phyloP scores from a whole-genome alignment of 2,113 vertebrate species.

The Sterrhoptilus dennistouni region DNA sequence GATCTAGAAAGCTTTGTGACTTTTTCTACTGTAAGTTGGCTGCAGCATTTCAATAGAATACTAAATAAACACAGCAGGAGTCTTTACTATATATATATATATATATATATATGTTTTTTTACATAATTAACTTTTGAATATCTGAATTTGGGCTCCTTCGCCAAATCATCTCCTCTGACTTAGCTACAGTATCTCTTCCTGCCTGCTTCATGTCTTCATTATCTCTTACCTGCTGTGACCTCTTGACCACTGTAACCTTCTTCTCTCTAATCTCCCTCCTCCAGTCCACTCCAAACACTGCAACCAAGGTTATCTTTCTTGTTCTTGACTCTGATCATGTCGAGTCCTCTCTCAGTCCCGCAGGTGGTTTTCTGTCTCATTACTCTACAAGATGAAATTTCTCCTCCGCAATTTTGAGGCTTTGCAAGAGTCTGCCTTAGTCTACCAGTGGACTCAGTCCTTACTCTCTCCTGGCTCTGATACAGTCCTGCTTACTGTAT shows the following conservation, averaged over 20 bases:
- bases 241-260: background rate
- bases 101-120: background rate
- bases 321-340: background rate
- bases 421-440: background rate
- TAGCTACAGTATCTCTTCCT: background rate
- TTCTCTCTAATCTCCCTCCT: background rate
- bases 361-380: background rate
- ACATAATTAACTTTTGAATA: background rate
- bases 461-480: background rate
- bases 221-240: background rate
- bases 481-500: background rate
- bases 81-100: background rate
- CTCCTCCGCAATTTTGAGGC: background rate
- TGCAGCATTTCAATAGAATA: background rate
- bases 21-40: background rate
- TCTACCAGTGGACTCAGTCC: background rate
- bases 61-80: background rate
- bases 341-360: background rate
- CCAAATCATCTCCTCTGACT: background rate
- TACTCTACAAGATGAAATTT: constrained; percentile 10
- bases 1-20: background rate
- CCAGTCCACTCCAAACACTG: background rate
- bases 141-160: background rate
- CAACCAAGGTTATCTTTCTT: background rate
- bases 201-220: background rate